These are phyloP conservation scores for Lithophane socia DNA, from an alignment of 2,888 invertebrate genomes.

Conservation along the genomic window DNA sequence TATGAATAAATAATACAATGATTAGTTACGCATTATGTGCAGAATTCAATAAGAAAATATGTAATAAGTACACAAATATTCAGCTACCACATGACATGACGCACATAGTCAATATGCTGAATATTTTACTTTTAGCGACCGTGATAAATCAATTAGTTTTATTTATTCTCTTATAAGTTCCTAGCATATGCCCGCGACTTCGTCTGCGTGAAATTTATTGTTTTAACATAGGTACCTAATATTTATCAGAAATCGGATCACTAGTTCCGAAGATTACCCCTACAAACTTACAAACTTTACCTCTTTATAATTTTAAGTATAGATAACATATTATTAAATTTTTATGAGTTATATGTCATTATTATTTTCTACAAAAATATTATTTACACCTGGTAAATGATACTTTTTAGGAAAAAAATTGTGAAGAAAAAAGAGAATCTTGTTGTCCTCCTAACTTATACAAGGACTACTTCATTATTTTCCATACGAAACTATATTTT, in stretches of 20 bases:
- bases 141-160: conserved; percentile 1
- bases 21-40: background rate
- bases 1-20: background rate
- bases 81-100: background rate
- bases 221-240: too few relatives aligned
- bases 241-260: too few relatives aligned
- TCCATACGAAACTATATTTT: background rate
- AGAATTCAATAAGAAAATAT: conserved; percentile 14
- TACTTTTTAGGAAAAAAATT: background rate
- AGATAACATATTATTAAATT: too few relatives aligned
- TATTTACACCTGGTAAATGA: background rate
- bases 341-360: background rate
- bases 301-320: too few relatives aligned
- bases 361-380: background rate
- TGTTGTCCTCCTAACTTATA: background rate
- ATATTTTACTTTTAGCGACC: background rate
- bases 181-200: too few relatives aligned
- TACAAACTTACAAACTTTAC: too few relatives aligned
- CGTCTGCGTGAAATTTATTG: too few relatives aligned
- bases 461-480: background rate
- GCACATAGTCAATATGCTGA: background rate
- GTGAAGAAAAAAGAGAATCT: background rate
- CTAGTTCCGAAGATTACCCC: too few relatives aligned
- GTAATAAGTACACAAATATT: background rate
- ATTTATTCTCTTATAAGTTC: background rate